Evolutionary conservation across 2,888 invertebrate genomes (phyloP).

Genomic region (Ophraella communa): DNA sequence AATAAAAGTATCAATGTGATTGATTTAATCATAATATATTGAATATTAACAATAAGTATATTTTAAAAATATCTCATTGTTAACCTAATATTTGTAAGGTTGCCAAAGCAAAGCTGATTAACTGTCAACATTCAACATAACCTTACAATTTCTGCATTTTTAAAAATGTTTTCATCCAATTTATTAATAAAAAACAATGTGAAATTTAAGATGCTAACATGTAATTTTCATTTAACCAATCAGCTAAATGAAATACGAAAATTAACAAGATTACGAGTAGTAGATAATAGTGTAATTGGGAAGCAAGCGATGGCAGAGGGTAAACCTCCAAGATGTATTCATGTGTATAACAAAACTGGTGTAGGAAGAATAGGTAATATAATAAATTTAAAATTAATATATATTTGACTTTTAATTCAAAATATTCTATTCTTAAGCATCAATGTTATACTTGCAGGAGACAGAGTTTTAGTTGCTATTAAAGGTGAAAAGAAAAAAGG

Average conservation of each 20-base stretch:
- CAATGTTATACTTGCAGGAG: no score
- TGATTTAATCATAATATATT: neutral
- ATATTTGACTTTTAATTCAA: neutral
- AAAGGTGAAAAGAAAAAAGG: constrained; percentile 95
- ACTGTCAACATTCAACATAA: neutral
- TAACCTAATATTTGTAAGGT: no score
- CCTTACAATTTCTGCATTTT: neutral
- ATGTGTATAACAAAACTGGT: constrained; percentile 85
- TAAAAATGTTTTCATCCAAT: constrained; percentile 22
- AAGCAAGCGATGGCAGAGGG: constrained; percentile 94
- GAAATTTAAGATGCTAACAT: neutral
- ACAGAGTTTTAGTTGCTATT: constrained; percentile 90
- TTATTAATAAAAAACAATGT: neutral
- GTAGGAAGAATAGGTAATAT: constrained; percentile 67
- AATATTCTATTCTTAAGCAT: no score
- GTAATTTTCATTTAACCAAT: constrained; percentile 24
- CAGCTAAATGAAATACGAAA: constrained; percentile 68
- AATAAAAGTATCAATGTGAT: no score
- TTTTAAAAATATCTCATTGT: no score
- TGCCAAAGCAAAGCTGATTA: no score
- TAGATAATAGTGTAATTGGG: constrained; percentile 96
- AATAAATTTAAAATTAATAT: neutral
- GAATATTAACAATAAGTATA: no score
- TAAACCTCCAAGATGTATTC: constrained; percentile 91
- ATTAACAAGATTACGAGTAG: constrained; percentile 83